Percentiles rank a stretch among this genome's conserved stretches.
Evolutionary conservation across 2,797 vertebrate species (phyloP).

Genomic region (Cetoscarus ocellatus): DNA sequence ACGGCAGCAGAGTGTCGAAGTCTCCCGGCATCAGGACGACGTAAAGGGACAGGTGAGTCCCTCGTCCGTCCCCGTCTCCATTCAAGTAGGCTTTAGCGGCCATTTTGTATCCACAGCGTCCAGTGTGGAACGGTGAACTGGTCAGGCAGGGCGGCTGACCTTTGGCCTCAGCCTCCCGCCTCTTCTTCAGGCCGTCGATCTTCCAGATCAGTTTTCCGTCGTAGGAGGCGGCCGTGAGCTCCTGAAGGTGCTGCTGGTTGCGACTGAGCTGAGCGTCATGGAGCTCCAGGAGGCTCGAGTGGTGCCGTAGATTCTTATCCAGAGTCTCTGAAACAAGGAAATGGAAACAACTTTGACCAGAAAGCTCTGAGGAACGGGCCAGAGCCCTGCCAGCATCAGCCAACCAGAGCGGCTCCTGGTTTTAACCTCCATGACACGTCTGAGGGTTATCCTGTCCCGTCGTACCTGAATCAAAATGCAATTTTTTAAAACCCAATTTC

Average conservation of each 20-base stretch:
- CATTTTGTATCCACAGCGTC: slow-evolving; percentile 91
- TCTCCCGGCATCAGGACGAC: slow-evolving; percentile 93
- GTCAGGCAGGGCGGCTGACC: slow-evolving; percentile 84
- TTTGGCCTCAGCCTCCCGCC: slow-evolving; percentile 83
- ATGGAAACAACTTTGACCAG: not conserved
- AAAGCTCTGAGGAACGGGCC: too few species aligned
- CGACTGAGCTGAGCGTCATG: slow-evolving; percentile 88
- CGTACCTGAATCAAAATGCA: too few species aligned
- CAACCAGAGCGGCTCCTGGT: too few species aligned
- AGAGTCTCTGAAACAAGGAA: slow-evolving; percentile 42
- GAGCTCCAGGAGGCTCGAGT: slow-evolving; percentile 86
- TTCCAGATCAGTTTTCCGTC: slow-evolving; percentile 94
- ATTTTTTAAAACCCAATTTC: too few species aligned
- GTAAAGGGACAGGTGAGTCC: slow-evolving; percentile 90
- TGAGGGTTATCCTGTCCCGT: too few species aligned
- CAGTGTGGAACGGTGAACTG: slow-evolving; percentile 91
- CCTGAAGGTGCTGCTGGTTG: slow-evolving; percentile 88
- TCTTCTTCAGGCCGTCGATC: slow-evolving; percentile 86
- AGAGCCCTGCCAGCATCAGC: too few species aligned
- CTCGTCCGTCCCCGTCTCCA: slow-evolving; percentile 89
- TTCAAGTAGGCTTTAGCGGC: slow-evolving; percentile 89
- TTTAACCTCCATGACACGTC: too few species aligned
- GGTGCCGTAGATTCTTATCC: slow-evolving; percentile 87
- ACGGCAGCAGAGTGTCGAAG: slow-evolving; percentile 90
- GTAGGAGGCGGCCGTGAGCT: slow-evolving; percentile 89